A percentile compares a stretch with the other conserved stretches of the same genome.
These are phyloP conservation scores for Rallus crepitans DNA, from an alignment of 2,797 vertebrate genomes.

Conservation along the genomic window DNA sequence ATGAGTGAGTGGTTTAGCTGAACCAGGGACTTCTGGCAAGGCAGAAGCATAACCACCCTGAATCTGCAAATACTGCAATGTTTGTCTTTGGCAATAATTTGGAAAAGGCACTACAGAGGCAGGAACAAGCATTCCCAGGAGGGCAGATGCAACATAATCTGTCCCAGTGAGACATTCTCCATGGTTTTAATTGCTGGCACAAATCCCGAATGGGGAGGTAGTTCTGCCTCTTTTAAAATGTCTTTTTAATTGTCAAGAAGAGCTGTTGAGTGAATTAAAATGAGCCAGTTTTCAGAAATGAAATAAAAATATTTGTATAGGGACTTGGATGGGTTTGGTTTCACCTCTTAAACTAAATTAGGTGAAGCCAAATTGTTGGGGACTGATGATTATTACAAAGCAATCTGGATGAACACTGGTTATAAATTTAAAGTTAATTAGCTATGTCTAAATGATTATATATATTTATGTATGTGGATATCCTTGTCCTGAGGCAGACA, in stretches of 20 bases:
- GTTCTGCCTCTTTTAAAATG: not conserved
- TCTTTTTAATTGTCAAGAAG: not conserved
- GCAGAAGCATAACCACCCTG: not conserved
- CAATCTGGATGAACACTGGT: not conserved
- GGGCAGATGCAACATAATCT: slow-evolving; percentile 4
- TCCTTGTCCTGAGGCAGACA: slow-evolving; percentile 16
- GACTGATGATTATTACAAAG: not conserved
- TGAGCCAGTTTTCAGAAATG: not conserved
- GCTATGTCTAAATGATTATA: not conserved
- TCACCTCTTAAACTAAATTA: not conserved
- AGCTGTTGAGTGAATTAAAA: not conserved
- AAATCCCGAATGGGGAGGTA: not conserved
- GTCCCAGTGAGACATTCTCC: not conserved
- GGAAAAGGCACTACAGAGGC: not conserved
- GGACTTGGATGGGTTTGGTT: not conserved
- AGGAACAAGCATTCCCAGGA: slow-evolving; percentile 4
- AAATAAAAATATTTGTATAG: not conserved
- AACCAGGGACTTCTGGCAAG: not conserved
- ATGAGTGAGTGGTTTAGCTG: not conserved
- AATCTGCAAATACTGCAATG: slow-evolving; percentile 14
- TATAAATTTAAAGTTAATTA: slow-evolving; percentile 41
- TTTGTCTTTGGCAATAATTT: slow-evolving; percentile 28
- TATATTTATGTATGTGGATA: not conserved
- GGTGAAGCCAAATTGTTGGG: not conserved
- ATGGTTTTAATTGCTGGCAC: not conserved